Conservation (phyloP, 2,113 vertebrate genomes). For the Tonatia bakeri region DNA sequence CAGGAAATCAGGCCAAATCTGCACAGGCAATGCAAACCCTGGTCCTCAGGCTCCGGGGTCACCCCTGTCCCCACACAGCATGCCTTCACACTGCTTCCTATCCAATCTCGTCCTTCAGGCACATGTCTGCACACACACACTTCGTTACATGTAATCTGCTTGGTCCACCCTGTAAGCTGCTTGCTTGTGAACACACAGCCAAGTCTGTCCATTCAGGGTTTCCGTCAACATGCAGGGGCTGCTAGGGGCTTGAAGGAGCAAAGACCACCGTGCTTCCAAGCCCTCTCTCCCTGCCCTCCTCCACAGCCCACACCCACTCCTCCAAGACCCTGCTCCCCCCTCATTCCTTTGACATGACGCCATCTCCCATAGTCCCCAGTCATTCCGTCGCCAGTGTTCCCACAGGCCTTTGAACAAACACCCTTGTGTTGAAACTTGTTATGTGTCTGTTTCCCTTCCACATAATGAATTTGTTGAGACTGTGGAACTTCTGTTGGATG, state of each 20-base stretch:
- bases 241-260: neutral
- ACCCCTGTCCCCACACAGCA: neutral
- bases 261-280: neutral
- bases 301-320: neutral
- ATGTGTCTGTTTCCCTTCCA: neutral
- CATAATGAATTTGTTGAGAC: neutral
- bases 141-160: neutral
- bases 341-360: neutral
- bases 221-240: no score
- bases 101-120: neutral
- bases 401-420: neutral
- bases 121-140: rapidly evolving
- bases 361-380: neutral
- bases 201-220: neutral
- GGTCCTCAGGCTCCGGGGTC: neutral
- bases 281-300: neutral
- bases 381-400: neutral
- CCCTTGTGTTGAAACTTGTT: neutral
- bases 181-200: neutral
- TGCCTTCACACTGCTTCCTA: neutral
- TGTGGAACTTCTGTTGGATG: neutral
- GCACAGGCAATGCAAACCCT: neutral
- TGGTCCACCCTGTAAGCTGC: neutral
- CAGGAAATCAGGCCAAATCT: neutral
- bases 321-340: neutral